A percentile compares a stretch with the other conserved stretches of the same genome.
phyloP scores from a whole-genome alignment of 1,140 invertebrate genomes.

The Chelonus insularis region DNA sequence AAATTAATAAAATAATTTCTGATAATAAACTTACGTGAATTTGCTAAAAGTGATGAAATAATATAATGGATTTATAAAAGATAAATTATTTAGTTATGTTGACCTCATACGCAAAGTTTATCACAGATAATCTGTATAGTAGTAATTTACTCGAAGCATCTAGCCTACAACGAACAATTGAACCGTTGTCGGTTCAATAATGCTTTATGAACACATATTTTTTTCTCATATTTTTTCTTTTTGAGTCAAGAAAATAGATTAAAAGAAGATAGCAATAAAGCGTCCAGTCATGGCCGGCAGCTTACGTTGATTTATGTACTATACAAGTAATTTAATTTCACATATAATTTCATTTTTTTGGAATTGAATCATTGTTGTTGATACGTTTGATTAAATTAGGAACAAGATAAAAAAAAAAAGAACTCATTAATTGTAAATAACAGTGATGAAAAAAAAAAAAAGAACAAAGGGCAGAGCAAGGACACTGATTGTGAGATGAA shows the following conservation, averaged over 20 bases:
- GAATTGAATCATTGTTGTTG: too few relatives aligned
- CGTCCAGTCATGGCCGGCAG: neutral
- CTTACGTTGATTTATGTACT: too few relatives aligned
- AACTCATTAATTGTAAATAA: too few relatives aligned
- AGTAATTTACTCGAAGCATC: neutral
- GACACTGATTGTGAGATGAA: neutral
- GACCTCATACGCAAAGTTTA: neutral
- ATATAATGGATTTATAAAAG: neutral
- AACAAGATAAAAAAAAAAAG: neutral
- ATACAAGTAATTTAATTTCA: neutral
- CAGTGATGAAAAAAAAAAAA: neutral
- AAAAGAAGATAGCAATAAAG: neutral
- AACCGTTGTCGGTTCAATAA: slow-evolving; percentile 22
- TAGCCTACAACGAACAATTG: neutral
- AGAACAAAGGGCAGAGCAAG: neutral
- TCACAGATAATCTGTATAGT: neutral
- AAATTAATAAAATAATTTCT: too few relatives aligned
- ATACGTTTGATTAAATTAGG: too few relatives aligned
- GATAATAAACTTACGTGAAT: too few relatives aligned
- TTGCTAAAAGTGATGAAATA: neutral
- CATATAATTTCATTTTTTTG: too few relatives aligned
- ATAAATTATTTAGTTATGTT: neutral
- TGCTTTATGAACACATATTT: too few relatives aligned
- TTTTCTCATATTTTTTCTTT: too few relatives aligned
- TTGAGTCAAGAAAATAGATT: neutral